These are phyloP conservation scores for Oeneis ivallda DNA, from an alignment of 2,888 invertebrate species.

Conservation along the genomic window DNA sequence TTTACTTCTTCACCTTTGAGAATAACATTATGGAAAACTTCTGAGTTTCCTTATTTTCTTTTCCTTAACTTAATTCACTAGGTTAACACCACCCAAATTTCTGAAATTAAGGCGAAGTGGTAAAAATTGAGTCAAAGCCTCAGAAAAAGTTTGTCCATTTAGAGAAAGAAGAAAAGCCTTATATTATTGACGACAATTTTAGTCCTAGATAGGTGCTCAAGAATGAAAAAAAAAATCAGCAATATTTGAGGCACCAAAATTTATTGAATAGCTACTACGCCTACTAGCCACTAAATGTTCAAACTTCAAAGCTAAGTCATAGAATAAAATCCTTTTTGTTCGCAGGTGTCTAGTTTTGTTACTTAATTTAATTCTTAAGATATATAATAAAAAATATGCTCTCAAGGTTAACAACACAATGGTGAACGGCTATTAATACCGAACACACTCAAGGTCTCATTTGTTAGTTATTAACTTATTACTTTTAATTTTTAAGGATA, in stretches of 20 bases:
- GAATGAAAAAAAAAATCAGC: too few species aligned
- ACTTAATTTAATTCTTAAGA: constrained; percentile 27
- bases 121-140: too few species aligned
- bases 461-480: constrained; percentile 34
- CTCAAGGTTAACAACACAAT: constrained; percentile 36
- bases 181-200: too few species aligned
- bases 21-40: too few species aligned
- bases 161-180: too few species aligned
- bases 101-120: not conserved
- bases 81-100: too few species aligned
- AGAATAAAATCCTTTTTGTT: constrained; percentile 12
- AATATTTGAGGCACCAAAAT: not conserved
- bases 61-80: too few species aligned
- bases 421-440: constrained; percentile 36
- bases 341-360: constrained; percentile 30
- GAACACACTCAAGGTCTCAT: constrained; percentile 35
- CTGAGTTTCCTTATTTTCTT: too few species aligned
- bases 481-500: constrained; percentile 34
- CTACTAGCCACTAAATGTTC: constrained; percentile 5
- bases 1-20: too few species aligned
- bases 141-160: too few species aligned
- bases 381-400: constrained; percentile 32
- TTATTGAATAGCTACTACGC: not conserved
- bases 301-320: not conserved
- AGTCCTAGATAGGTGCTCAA: too few species aligned